Base-by-base conservation (phyloP, 2,797 vertebrate species). In the Hydrophis major region DNA sequence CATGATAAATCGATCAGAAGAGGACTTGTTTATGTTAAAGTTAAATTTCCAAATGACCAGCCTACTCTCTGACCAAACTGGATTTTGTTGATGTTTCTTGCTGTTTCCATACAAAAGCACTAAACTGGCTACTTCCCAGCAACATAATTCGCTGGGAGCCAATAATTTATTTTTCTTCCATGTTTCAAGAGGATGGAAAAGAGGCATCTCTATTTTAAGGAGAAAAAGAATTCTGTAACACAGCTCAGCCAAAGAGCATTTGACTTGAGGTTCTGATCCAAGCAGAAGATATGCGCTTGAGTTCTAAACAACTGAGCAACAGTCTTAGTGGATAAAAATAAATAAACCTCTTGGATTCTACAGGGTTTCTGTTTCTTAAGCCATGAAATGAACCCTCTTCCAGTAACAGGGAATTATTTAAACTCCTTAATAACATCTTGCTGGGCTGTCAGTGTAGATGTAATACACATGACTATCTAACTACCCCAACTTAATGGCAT, bases 101-200 rank as follows among this genome's bases (percentile, higher is more conserved):
- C 4, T 66, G 37, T 83, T 53, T 20, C 8, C 53, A 88, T 16
- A 6, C 5, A n/a, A 91, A 93, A 94, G 37, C 4, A 93, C 56
- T 28, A 93, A 63, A 94, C 0, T 86, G 74, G 63, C 87, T 92
- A 13, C 1, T 11, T 10, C 78, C 13, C 87, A 22, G 78, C 59
- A 28, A 89, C 83, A 93, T 88, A 32, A 78, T n/a, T 94, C 91
- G 25, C 63, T 50, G 50, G 10, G 90, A 96, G 92, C 22, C 20
- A 93, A 57, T 20, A 13, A 25, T 42, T 47, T 69, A 8, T 27
- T 66, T 66, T 12, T n/a, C 22, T 93, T 91, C 91, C 0, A 0
- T 90, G 91, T 37, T 86, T 53, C 20, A 90, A 88, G 47, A 92
- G 55, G 53, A n/a, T 28, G 89, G 47, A 89, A 92, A 63, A 94